Evolutionary conservation across 2,888 invertebrate genomes (phyloP).

Genomic region (Cistogaster globosa): DNA sequence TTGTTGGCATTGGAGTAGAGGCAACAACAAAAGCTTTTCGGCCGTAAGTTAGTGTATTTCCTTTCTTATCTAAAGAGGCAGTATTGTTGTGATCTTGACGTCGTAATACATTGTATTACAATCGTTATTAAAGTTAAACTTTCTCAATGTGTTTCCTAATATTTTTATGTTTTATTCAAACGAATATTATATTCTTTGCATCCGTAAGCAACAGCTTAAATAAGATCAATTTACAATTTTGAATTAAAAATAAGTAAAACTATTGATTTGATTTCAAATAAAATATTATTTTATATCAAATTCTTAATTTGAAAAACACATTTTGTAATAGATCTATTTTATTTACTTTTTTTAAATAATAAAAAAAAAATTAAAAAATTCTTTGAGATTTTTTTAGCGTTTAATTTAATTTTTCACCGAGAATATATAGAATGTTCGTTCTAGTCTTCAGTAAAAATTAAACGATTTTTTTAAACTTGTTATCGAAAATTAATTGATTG

Average conservation of each 20-base stretch:
- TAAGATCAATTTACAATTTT: constrained; percentile 6
- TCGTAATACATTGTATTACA: constrained; percentile 7
- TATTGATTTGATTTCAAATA: constrained; percentile 16
- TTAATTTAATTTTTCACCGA: too few relatives aligned
- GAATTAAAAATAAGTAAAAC: neutral
- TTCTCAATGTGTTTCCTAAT: constrained; percentile 10
- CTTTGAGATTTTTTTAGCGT: too few relatives aligned
- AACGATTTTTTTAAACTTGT: too few relatives aligned
- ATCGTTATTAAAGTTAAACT: neutral
- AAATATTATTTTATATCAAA: too few relatives aligned
- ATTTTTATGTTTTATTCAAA: neutral
- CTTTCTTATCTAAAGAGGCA: constrained; percentile 12
- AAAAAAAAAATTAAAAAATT: too few relatives aligned
- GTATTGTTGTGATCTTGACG: constrained; percentile 40
- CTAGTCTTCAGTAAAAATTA: too few relatives aligned
- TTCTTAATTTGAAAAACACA: too few relatives aligned
- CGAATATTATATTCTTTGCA: constrained; percentile 20
- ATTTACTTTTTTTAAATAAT: too few relatives aligned
- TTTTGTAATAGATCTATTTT: too few relatives aligned
- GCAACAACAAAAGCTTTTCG: neutral
- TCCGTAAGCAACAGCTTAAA: constrained; percentile 27
- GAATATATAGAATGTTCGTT: too few relatives aligned
- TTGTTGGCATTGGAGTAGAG: neutral
- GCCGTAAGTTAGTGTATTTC: neutral
- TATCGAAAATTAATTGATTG: too few relatives aligned